A percentile compares a stretch with the other conserved stretches of the same genome.
Conservation (phyloP, 1,140 invertebrate genomes). For the Drosophila bocki region DNA sequence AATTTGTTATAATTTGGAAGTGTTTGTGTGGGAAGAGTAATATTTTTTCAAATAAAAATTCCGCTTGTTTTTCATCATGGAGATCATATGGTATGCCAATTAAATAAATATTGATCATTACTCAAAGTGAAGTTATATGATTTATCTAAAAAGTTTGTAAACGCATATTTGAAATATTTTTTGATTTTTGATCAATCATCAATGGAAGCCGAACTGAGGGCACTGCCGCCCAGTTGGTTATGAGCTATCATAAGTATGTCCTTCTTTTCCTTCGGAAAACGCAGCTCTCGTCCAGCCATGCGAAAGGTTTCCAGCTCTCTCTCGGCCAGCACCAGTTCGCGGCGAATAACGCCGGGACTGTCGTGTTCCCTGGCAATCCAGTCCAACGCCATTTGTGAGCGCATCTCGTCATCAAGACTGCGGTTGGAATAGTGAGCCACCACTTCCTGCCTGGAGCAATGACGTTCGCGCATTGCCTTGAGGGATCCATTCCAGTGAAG, state of each 20-base stretch:
- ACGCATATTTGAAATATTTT: conserved; percentile 5
- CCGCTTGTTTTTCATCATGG: conserved; percentile 53
- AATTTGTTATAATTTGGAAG: conserved; percentile 44
- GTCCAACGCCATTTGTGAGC: conserved; percentile 97
- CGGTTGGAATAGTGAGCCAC: conserved; percentile 97
- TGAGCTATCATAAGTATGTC: conserved; percentile 96
- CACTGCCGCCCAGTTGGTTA: conserved; percentile 89
- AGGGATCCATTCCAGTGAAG: conserved; percentile 98
- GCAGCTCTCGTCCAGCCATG: conserved; percentile 94
- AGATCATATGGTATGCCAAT: conserved; percentile 79
- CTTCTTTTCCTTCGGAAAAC: conserved; percentile 98
- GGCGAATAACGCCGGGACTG: conserved; percentile 90
- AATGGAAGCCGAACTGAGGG: conserved; percentile 85
- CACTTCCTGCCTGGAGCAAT: conserved; percentile 97
- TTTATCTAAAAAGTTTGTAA: conserved; percentile 38
- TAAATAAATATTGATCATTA: conserved; percentile 59
- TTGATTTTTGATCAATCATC: conserved; percentile 62
- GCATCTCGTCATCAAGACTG: conserved; percentile 96
- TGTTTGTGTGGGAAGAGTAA: conserved; percentile 21
- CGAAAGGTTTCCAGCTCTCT: conserved; percentile 95
- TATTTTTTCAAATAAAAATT: conserved; percentile 35
- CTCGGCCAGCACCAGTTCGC: conserved; percentile 93
- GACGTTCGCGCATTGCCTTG: conserved; percentile 95
- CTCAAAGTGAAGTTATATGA: conserved; percentile 32
- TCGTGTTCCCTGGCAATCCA: conserved; percentile 97